Evolutionary conservation across 2,797 vertebrate species (phyloP).

Genomic region (Halcyon badia): DNA sequence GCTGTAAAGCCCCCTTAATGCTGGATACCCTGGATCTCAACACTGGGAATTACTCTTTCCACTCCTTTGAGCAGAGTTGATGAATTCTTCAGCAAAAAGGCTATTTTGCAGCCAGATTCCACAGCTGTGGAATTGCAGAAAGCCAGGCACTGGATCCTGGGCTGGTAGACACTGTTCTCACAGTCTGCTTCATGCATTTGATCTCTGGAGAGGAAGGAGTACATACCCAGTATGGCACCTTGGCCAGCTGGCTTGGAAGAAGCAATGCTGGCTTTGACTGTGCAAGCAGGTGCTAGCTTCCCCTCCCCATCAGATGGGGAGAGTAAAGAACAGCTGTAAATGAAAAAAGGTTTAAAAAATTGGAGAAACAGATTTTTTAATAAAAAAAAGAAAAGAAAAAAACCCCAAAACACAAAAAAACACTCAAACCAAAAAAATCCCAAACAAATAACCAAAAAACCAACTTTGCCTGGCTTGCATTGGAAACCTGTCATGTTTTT

Average conservation of each 20-base stretch:
- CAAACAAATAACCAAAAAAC: background rate
- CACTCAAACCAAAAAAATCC: background rate
- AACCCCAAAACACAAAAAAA: background rate
- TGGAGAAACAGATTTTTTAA: background rate
- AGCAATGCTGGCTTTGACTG: conserved; percentile 69
- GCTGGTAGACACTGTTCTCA: conserved; percentile 51
- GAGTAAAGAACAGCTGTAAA: conserved; percentile 75
- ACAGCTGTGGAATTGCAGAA: conserved; percentile 72
- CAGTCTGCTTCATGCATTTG: conserved; percentile 36
- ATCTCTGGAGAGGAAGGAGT: conserved; percentile 64
- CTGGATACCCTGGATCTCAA: background rate
- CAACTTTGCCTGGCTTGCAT: background rate
- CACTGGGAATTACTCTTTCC: conserved; percentile 5
- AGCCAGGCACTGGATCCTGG: conserved; percentile 61
- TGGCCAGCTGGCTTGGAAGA: conserved; percentile 69
- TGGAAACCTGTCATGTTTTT: background rate
- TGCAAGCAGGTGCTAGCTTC: conserved; percentile 71
- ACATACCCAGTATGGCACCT: conserved; percentile 28
- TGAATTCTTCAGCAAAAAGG: conserved; percentile 46
- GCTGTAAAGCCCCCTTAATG: background rate
- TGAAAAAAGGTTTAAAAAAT: conserved; percentile 8
- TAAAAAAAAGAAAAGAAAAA: background rate
- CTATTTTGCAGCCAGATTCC: conserved; percentile 60
- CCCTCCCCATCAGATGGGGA: conserved; percentile 60
- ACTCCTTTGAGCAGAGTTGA: conserved; percentile 19